Conservation (phyloP, 1,140 invertebrate genomes). For the Calephelis nemesis region DNA sequence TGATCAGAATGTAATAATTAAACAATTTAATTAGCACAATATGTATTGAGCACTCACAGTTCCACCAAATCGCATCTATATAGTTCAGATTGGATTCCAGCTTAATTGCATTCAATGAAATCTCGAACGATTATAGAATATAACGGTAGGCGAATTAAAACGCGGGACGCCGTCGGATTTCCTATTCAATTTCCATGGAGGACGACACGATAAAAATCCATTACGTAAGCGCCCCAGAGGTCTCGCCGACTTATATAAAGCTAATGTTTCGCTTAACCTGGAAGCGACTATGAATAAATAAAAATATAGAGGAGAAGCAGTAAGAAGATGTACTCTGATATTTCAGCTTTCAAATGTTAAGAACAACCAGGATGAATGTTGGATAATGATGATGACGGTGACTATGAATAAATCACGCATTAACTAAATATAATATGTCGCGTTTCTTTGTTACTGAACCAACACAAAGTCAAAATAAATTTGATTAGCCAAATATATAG, state of each 20-base stretch:
- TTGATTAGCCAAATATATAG: too few species aligned
- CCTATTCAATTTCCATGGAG: constrained; percentile 62
- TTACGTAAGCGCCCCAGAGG: constrained; percentile 49
- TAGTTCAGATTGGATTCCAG: constrained; percentile 50
- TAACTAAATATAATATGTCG: too few species aligned
- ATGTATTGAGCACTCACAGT: neutral
- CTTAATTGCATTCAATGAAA: constrained; percentile 73
- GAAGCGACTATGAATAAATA: constrained; percentile 17
- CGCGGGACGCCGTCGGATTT: constrained; percentile 61
- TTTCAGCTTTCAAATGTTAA: too few species aligned
- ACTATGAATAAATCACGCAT: too few species aligned
- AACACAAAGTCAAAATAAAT: too few species aligned
- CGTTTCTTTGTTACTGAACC: too few species aligned
- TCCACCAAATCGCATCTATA: constrained; percentile 4
- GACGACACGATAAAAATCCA: constrained; percentile 66
- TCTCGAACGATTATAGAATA: constrained; percentile 65
- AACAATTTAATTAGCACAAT: too few species aligned
- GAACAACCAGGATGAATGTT: too few species aligned
- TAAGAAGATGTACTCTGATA: too few species aligned
- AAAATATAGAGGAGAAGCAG: too few species aligned
- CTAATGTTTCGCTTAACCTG: constrained; percentile 1
- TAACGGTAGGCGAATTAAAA: constrained; percentile 67
- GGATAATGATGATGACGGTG: too few species aligned
- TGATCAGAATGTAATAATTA: too few species aligned
- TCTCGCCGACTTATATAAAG: constrained; percentile 26